A percentile compares a stretch with the other conserved stretches of the same genome.
Evolutionary conservation across 92 coral and sea anemone species (phyloP).

Genomic region (Galaxea fascicularis): DNA sequence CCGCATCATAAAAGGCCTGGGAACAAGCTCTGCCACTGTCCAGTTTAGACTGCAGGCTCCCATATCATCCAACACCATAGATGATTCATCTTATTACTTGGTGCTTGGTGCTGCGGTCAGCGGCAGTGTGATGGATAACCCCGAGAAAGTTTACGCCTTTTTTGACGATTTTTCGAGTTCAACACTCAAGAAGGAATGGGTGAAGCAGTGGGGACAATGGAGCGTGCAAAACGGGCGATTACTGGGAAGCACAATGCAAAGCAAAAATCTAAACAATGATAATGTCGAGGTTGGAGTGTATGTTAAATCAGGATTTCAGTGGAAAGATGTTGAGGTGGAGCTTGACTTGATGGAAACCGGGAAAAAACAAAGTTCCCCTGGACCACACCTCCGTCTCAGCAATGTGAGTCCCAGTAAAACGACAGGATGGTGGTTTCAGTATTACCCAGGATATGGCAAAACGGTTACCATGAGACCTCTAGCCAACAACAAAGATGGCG

Average conservation of each 20-base stretch:
- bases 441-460: constrained; percentile 17
- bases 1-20: constrained; percentile 51
- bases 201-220: constrained; percentile 51
- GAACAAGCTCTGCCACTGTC: constrained; percentile 52
- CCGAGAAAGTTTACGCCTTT: constrained; percentile 68
- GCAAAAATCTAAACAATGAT: constrained; percentile 47
- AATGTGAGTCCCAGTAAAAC: constrained; percentile 59
- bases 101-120: constrained; percentile 68
- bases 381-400: constrained; percentile 68
- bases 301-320: constrained; percentile 58
- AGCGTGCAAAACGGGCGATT: constrained; percentile 45
- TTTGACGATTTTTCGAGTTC: constrained; percentile 67
- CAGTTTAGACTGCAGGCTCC: constrained; percentile 55
- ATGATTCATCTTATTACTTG: constrained; percentile 45
- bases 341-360: constrained; percentile 79
- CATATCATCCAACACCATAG: constrained; percentile 37
- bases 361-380: constrained; percentile 48
- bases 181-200: constrained; percentile 54
- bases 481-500: constrained; percentile 63
- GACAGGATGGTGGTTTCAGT: constrained; percentile 86
- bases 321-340: constrained; percentile 84
- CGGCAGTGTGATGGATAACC: constrained; percentile 61
- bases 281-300: constrained; percentile 63
- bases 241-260: constrained; percentile 43
- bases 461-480: constrained; percentile 77